Conservation (phyloP, 2,888 invertebrate species). For the Pyrrhia umbra region DNA sequence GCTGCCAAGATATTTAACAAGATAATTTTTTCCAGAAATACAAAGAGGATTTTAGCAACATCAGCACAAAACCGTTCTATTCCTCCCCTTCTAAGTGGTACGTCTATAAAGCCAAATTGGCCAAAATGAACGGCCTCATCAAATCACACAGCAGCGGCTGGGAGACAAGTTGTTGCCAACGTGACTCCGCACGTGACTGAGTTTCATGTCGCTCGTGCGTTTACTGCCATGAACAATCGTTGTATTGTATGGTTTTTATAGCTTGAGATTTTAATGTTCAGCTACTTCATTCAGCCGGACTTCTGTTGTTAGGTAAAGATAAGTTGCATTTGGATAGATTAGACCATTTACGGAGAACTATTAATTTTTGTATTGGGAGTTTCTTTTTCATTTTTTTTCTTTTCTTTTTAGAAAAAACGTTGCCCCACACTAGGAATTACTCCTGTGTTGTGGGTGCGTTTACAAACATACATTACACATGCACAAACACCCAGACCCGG, state of each 20-base stretch:
- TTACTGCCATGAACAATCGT: slow-evolving; percentile 26
- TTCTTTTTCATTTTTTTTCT: no score
- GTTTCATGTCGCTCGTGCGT: slow-evolving; percentile 22
- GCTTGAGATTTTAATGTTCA: slow-evolving; percentile 23
- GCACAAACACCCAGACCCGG: no score
- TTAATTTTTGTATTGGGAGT: no score
- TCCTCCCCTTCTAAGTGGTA: not conserved
- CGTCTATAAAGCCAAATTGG: slow-evolving; percentile 29
- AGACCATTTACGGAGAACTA: no score
- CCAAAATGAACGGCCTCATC: slow-evolving; percentile 8
- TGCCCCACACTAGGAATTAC: no score
- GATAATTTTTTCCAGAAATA: no score
- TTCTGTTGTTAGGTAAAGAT: not conserved
- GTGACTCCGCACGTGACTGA: slow-evolving; percentile 51
- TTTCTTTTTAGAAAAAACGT: no score
- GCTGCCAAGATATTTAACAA: not conserved
- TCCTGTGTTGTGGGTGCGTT: no score
- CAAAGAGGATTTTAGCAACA: not conserved
- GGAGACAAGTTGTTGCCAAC: slow-evolving; percentile 28
- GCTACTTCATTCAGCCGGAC: slow-evolving; percentile 13
- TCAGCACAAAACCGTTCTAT: not conserved
- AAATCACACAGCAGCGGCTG: slow-evolving; percentile 26
- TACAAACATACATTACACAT: no score
- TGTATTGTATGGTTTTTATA: slow-evolving; percentile 29
- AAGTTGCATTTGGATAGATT: not conserved